Conservation (phyloP, 2,888 invertebrate species). For the Lithophane semibrunnea region DNA sequence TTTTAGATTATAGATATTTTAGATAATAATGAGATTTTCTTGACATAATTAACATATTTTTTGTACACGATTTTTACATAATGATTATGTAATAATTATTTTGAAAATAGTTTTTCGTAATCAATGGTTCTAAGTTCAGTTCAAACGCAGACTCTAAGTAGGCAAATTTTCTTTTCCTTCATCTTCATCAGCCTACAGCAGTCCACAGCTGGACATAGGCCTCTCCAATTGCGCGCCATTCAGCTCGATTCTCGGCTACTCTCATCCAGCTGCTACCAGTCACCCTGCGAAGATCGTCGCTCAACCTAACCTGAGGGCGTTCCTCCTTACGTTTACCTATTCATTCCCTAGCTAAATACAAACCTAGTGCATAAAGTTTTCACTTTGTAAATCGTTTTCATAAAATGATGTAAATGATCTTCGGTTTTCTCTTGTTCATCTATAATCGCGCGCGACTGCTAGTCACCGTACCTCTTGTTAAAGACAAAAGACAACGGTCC, state of each 20-base stretch:
- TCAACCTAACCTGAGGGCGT: too few species aligned
- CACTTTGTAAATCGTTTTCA: background rate
- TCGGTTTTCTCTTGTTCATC: background rate
- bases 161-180: background rate
- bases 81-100: background rate
- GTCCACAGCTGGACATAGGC: too few species aligned
- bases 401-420: background rate
- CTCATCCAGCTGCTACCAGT: too few species aligned
- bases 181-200: too few species aligned
- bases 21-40: background rate
- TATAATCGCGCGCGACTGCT: too few species aligned
- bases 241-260: too few species aligned
- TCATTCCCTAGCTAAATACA: background rate
- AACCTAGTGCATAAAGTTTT: background rate
- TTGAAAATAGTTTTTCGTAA: background rate
- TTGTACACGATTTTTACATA: background rate
- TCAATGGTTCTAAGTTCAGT: background rate
- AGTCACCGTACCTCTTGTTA: too few species aligned
- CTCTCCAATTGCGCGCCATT: too few species aligned
- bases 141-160: background rate
- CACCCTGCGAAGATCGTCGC: too few species aligned
- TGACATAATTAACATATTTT: background rate
- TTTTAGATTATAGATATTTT: conserved; percentile 29
- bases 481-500: too few species aligned
- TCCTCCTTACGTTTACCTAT: background rate